Evolutionary conservation across 1,140 invertebrate genomes (phyloP), one percentile per base, ranked within the genome.

Genomic region (Rhopalosiphum maidis): DNA sequence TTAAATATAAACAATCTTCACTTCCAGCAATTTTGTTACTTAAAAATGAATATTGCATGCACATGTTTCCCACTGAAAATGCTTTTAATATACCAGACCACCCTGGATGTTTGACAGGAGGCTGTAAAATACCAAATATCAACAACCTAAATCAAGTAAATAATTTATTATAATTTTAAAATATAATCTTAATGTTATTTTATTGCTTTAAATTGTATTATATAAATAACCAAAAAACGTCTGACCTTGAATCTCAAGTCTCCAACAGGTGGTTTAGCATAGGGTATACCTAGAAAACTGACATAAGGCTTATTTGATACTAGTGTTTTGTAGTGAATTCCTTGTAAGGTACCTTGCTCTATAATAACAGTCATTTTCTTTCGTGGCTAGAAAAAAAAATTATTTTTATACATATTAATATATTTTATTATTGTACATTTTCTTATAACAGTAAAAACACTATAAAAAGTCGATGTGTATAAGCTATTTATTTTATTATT

Each of bases 241-340:
- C 86, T 55, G 55, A 94, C 94, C 94, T 94, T 94, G 54, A 94
- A 94, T 93, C 94, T 93, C 9, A 94, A 91, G 2, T 91, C 41
- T 11, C 94, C 93, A 46, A 94, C 89, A 30, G 94, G 94, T 37
- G 94, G 94, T 51, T 94, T 85, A 43, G 94, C 94, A 60, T 94
- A 94, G 22, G 94, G 94, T 77, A 94, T 93, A 43, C 94, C 94
- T 91, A 90, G 90, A 93, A 94, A 94, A 48, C 93, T 90, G 68
- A 93, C 86, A 55, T 87, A 94, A 18, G 68, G 46, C 54, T 93
- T 94, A 46, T 85, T 88, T 60, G 93, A 93, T 54, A 77, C 82
- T 25, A 9, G 82, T 51, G 93, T 89, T 41, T 91, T 89, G 30
- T 89, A n/a, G 4, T 90, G 22, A 41, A 51, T 48, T 55, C 94